These are phyloP conservation scores for Drosophila sechellia DNA, from an alignment of 1,140 invertebrate species.

Conservation along the genomic window DNA sequence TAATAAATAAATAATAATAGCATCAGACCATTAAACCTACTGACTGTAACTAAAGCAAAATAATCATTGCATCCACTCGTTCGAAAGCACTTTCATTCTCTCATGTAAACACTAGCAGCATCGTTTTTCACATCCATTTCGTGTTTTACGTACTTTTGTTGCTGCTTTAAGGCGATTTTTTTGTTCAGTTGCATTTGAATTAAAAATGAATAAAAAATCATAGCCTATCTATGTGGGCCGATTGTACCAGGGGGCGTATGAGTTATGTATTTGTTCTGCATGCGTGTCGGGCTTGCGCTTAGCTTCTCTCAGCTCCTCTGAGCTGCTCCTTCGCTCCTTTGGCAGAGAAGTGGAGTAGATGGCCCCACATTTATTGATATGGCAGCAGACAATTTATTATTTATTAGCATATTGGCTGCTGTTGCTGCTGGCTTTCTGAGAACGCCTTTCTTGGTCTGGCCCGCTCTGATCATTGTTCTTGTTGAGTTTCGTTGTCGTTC, in stretches of 20 bases:
- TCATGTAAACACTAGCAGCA: conserved; percentile 14
- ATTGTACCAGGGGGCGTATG: conserved; percentile 46
- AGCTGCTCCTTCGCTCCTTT: conserved; percentile 8
- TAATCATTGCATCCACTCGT: conserved; percentile 25
- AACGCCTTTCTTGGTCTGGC: conserved; percentile 9
- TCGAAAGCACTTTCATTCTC: conserved; percentile 15
- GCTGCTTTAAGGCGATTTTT: conserved; percentile 33
- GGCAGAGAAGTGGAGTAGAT: conserved; percentile 16
- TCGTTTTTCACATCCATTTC: conserved; percentile 7
- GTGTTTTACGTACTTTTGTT: conserved; percentile 20
- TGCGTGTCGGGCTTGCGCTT: conserved; percentile 33
- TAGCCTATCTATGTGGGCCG: conserved; percentile 31
- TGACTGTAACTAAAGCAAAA: conserved; percentile 42
- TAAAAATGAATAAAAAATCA: conserved; percentile 50
- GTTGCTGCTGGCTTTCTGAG: conserved; percentile 16
- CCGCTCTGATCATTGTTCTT: conserved; percentile 37
- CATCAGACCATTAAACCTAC: conserved; percentile 35
- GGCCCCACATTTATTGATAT: conserved; percentile 73
- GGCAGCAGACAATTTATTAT: conserved; percentile 79
- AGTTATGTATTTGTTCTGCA: conserved; percentile 46
- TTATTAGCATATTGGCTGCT: conserved; percentile 75
- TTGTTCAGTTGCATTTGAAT: conserved; percentile 55
- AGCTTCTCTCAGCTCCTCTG: neutral
- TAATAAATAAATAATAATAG: conserved; percentile 35
- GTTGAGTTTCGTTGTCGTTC: conserved; percentile 35